Evolutionary conservation across 1,140 invertebrate genomes (phyloP), one percentile per base, ranked within the genome.

Genomic region (Papilio aristodemus): DNA sequence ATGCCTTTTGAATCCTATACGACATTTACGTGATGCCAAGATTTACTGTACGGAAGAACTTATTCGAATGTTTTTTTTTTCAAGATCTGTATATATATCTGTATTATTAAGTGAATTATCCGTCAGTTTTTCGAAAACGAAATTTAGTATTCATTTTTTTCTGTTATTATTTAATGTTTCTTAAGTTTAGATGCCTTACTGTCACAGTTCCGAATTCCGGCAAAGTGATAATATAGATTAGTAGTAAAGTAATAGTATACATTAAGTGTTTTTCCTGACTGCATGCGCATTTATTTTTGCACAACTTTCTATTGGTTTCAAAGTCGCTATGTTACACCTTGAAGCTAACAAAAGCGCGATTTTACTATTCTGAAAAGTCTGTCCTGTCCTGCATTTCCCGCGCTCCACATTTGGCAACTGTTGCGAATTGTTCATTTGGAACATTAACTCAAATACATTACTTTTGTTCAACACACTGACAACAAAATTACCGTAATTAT

Each of bases 381-480:
- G 14, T 10, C 19, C 19, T 22, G 19, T 9, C 5, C 46, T 54
- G 46, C 17, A 54, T 54, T 54, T 54, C 46, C 46, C 46, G 46
- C 46, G 46, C 19, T 22, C 46, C 9, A 54, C 19, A 54, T 54
- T 54, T 54, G 46, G 46, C 46, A 54, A 54, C 46, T 54, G 46
- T 54, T 54, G 46, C 46, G 46, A 54, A 54, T 54, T 54, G 46
- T 54, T 54, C 46, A 19, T 54, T 54, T 25, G 46, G 46, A 54
- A 54, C 46, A 54, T 54, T 54, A 54, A 54, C 46, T 54, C 46
- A 54, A 54, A 54, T 54, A 54, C 46, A 54, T 54, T 54, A 54
- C 46, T 25, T 54, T 25, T 54, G 46, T 54, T 54, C 46, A 50
- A 50, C 46, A 25, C 46, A 54, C 19, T 54, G 46, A 54, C 46